phyloP scores from a whole-genome alignment of 1,140 invertebrate genomes.

The Cyclargus thomasi region DNA sequence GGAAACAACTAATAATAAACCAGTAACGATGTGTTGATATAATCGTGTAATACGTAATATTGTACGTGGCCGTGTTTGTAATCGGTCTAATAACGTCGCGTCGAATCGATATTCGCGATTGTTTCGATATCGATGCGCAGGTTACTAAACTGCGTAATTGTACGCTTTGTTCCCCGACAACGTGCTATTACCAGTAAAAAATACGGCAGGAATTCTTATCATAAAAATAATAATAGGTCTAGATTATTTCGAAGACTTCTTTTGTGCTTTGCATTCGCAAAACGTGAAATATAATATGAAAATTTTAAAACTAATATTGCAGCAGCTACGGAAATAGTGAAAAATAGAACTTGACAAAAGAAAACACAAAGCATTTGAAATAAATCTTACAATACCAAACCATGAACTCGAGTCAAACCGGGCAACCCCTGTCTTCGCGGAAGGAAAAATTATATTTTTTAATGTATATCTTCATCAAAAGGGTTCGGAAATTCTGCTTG shows the following conservation, averaged over 20 bases:
- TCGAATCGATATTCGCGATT: conserved; percentile 39
- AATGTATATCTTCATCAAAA: background rate
- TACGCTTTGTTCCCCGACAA: background rate
- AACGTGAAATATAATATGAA: too few relatives aligned
- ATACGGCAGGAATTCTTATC: background rate
- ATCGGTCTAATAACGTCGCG: conserved; percentile 20
- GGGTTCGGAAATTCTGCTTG: background rate
- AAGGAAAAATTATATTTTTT: background rate
- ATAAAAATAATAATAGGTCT: too few relatives aligned
- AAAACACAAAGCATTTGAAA: background rate
- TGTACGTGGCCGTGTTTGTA: conserved; percentile 33
- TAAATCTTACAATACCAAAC: background rate
- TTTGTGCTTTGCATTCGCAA: too few relatives aligned
- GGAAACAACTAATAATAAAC: background rate
- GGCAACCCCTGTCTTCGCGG: background rate
- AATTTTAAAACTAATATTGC: background rate
- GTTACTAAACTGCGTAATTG: conserved; percentile 1
- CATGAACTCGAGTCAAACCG: background rate
- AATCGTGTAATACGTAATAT: conserved; percentile 25
- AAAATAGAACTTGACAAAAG: background rate
- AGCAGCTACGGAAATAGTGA: background rate
- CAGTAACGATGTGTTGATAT: background rate
- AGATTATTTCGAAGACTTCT: too few relatives aligned
- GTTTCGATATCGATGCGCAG: conserved; percentile 26
- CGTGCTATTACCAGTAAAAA: background rate